Base-by-base conservation (phyloP, 2,797 vertebrate species). In the Phrynocephalus forsythii region DNA sequence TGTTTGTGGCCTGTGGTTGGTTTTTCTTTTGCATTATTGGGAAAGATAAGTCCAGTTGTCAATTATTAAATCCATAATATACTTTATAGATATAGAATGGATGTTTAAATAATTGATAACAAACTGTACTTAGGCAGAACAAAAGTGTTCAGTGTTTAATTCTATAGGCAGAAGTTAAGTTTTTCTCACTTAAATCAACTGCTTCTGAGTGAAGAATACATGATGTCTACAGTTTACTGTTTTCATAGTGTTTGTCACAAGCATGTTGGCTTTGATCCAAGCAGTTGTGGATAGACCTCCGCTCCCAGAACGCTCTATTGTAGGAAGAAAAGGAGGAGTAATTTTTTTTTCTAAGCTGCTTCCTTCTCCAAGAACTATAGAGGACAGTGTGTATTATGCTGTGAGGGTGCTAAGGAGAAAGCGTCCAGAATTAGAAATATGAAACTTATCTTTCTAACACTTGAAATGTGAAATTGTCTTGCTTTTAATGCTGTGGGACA, bases 161-260 rank as follows among this genome's bases (percentile, higher is more conserved):
- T 68, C n/a, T 85, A 76, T 76, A 38, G 72, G 28, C 56, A 84
- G 24, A 63, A 28, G 20, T n/a, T 66, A 84, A 63, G 44, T 84
- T 38, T 28, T 44, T 38, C 56, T 56, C 56, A 18, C 38, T 75
- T 75, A 84, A 73, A 84, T 20, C 50, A 84, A 9, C 2, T 5
- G 8, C 72, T 38, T 38, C n/a, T 20, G 52, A 30, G n/a, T 66
- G 73, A 30, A 63, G 18, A 24, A 75, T 75, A 75, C 9, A 15
- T 75, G 33, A 38, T 60, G 24, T 30, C 1, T 63, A 13, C 56
- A 84, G 30, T 18, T 84, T 63, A 16, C 33, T 84, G 24, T 56
- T 63, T 26, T 52, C 52, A 6, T 30, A 79, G 52, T 56, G 50
- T 1, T 56, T n/a, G 6, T 79, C 13, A 56, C 13, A 28, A 50